Percentiles rank a stretch among this genome's conserved stretches.
Evolutionary conservation across 1,140 invertebrate species (phyloP).

Genomic region (Magallana angulata): DNA sequence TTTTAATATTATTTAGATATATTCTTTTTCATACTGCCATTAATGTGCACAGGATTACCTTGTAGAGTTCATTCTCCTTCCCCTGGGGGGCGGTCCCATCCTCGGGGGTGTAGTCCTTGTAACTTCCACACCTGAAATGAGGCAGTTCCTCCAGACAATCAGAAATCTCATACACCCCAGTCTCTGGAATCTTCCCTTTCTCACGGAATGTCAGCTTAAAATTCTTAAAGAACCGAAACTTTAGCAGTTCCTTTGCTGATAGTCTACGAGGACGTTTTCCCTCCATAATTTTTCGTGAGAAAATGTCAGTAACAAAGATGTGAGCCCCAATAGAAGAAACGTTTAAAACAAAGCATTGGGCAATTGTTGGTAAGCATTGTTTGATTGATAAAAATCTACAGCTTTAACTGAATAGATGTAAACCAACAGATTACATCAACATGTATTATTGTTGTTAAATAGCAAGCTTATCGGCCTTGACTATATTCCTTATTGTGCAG

Average conservation of each 20-base stretch:
- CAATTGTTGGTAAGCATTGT: not conserved
- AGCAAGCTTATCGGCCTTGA: constrained; percentile 5
- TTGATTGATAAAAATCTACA: not conserved
- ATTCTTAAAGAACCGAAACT: constrained; percentile 36
- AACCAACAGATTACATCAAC: not conserved
- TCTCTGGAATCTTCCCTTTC: constrained; percentile 9
- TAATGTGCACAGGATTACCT: constrained; percentile 36
- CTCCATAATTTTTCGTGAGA: constrained; percentile 32
- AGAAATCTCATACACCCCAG: constrained; percentile 7
- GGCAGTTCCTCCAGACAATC: constrained; percentile 35
- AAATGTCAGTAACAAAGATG: not conserved
- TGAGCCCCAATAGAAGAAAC: not conserved
- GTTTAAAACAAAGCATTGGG: not conserved
- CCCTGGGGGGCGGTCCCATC: constrained; percentile 33
- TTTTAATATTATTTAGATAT: no score
- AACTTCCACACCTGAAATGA: constrained; percentile 55
- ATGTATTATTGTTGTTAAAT: constrained; percentile 12
- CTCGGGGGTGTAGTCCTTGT: constrained; percentile 51
- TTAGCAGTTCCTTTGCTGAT: not conserved
- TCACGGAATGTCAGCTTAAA: constrained; percentile 6
- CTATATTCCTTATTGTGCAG: not conserved
- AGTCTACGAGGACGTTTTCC: not conserved
- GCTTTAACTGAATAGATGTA: constrained; percentile 6
- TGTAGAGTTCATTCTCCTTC: constrained; percentile 57
- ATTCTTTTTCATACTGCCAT: not conserved